Base-by-base conservation (phyloP, 2,888 invertebrate species). In the Hemicrepidius hirtus region DNA sequence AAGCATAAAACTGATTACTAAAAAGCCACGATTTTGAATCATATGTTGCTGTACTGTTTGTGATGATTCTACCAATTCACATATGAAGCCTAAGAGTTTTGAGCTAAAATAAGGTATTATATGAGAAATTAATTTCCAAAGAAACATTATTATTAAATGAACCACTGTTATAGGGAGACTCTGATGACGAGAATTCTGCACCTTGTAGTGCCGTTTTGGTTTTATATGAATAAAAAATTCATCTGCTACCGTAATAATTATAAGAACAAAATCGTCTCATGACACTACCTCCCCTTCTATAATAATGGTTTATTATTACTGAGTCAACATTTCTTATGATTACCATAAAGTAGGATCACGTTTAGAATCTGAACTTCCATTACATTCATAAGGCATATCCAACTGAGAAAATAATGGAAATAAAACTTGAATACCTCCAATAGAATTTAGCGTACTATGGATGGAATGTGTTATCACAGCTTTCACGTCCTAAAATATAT, bases 401-500 rank as follows among this genome's bases (percentile, higher is more conserved):
- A 99, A 90, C 88, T 99, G 99, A 28, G 97, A 96, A 88, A 99
- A 99, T 82, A 99, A 90, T 76, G 99, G 99, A 88, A 99, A 98
- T 78, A 99, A 90, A 83, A 99, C 97, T 89, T 97, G 97, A 84
- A 99, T 97, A 75, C 99, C 99, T 76, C 99, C 99, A 84, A 99
- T 96, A 67, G 99, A 99, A 88, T 99, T 99, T 82, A 99, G 90
- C 37, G 99, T 98, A 88, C 97, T 97, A 90, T 99, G 98, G 88
- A 99, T 98, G 84, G 98, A 98, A 89, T 98, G 97, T 74, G 99
- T 99, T 85, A 98, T 95, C 83, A 99, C 97, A 81, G 99, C 98
- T 90, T 98, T 98, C 82, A 99, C 99, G 86, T 98, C 98, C 97
- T 98, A 89, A 35, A 89, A 88, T 80, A 73, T 71, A 49, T 12